Base-by-base conservation (phyloP, 1,140 invertebrate genomes). In the Elymnias hypermnestra region DNA sequence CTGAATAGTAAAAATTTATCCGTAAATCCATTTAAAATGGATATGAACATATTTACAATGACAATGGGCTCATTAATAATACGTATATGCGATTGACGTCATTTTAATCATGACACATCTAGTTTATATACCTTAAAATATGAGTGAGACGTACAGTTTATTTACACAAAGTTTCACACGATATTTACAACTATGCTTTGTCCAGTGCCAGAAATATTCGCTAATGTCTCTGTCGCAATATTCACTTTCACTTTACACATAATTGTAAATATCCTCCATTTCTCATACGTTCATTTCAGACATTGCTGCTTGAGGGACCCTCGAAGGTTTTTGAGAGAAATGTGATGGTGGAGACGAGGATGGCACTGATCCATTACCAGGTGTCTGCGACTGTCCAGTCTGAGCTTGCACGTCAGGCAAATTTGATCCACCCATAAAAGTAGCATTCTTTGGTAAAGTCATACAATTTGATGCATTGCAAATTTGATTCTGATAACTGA, bases 281-380 rank as follows among this genome's bases (percentile, higher is more conserved):
- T 85, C 82, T 94, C 93, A 94, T 90, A 94, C 93, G 60, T 93
- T 89, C 93, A 94, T 94, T 83, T 94, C 93, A 39, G 91, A 92
- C 83, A 94, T 94, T 8, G 92, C 90, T 14, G 92, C 91, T 67
- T 93, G 92, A 22, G 92, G 92, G 42, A 93, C 88, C 57, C 91
- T 88, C 50, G 89, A 88, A n/a, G n/a, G n/a, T 36, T 90, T 89
- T 50, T 88, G 85, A 17, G 87, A 86, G 53, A 75, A 76, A 31
- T 86, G 81, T 26, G 77, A 61, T 0, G 79, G 75, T 0, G 86
- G 79, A 3, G 84, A 82, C 0, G 73, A 65, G 0, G 81, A 75
- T 1, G 78, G 74, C 1, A 73, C 72, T 0, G 79, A 72, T 0
- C 82, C 78, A 13, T 85, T 76, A n/a, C 83, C 83, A 3, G 83